Base-by-base conservation (phyloP, 2,888 invertebrate genomes). In the Clistopyga incitator region DNA sequence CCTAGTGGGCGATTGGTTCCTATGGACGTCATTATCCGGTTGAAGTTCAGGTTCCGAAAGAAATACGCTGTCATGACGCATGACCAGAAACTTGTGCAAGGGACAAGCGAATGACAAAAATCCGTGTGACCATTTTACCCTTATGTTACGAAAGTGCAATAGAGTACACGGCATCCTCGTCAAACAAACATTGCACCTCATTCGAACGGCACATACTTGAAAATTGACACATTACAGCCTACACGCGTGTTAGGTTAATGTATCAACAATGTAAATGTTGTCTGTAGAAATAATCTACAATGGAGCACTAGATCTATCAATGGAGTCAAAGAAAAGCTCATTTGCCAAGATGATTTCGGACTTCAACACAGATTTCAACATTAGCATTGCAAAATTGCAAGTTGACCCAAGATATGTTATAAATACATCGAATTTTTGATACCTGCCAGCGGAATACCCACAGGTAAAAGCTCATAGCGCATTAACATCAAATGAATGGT, bases 111-210 rank as follows among this genome's bases (percentile, higher is more conserved):
- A 4, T n/a, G 29, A 56, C 61, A 29, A 64, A 56, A 70, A 71
- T 70, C 72, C 71, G 56, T 65, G 75, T 50, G 82, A 78, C 75
- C 75, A 75, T 64, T 56, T 59, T 56, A 64, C 65, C 65, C 61
- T 54, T 67, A 67, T 67, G 80, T 61, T 50, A 20, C 23, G 29
- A 56, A 74, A 52, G 50, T 80, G 59, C 54, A 72, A 77, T 50
- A 23, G 56, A 65, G 76, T 56, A 71, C 54, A 52, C n/a, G 56
- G 50, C 42, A 68, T 38, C 38, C 71, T 11, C 52, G 34, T 20
- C 25, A 50, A 18, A 20, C 42, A 45, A 4, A 20, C 23, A n/a
- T 23, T 54, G 11, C 25, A 68, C 45, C 15, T 61, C 52, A 42
- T 50, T 61, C 61, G n/a, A 52, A 61, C 6, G 29, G n/a, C 6